A percentile compares a stretch with the other conserved stretches of the same genome.
phyloP scores from a whole-genome alignment of 2,797 vertebrate species.

The Sebastes ruberrimus region DNA sequence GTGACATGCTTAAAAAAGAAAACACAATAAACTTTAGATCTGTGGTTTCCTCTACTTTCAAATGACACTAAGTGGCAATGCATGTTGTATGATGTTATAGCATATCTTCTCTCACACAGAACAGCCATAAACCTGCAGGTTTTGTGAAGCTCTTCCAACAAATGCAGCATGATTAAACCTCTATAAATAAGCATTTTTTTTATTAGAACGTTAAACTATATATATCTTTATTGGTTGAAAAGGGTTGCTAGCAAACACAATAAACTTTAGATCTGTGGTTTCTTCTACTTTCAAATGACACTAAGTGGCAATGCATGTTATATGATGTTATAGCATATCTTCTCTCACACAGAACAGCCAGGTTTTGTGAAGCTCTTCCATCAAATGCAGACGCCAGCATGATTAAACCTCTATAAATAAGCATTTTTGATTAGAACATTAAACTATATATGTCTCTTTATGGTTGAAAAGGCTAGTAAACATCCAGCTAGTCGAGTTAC shows the following conservation, averaged over 20 bases:
- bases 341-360: not conserved
- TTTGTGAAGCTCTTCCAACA: not conserved
- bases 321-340: not conserved
- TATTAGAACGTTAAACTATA: not conserved
- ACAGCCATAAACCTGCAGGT: not conserved
- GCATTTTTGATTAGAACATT: not conserved
- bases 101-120: not conserved
- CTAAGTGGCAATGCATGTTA: not conserved
- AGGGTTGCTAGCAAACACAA: not conserved
- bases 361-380: not conserved
- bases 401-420: not conserved
- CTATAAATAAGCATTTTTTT: not conserved
- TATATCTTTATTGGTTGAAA: not conserved
- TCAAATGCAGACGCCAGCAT: not conserved
- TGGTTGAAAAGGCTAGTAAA: not conserved
- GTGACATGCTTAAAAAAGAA: constrained; percentile 89
- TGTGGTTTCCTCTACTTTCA: not conserved
- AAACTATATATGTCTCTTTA: not conserved
- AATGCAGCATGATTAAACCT: not conserved
- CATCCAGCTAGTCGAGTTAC: constrained; percentile 7
- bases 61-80: not conserved
- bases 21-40: not conserved
- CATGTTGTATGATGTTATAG: not conserved
- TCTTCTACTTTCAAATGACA: not conserved
- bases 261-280: not conserved